Conservation (phyloP, 1,140 invertebrate genomes). For the Caerostris darwini region DNA sequence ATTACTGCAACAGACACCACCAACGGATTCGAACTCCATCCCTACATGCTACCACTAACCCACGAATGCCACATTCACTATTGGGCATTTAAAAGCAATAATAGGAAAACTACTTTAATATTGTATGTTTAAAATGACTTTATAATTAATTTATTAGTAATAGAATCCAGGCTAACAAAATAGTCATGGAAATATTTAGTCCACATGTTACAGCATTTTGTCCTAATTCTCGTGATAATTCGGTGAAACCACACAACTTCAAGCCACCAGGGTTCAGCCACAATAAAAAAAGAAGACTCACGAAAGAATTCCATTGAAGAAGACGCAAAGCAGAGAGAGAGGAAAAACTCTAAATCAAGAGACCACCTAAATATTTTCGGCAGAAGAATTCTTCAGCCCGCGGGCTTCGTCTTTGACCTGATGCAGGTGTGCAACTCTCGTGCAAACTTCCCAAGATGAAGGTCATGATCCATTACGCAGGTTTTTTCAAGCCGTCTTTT, state of each 20-base stretch:
- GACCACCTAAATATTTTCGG: slow-evolving; percentile 23
- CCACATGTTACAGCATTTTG: not conserved
- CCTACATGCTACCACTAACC: too few relatives aligned
- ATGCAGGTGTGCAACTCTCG: slow-evolving; percentile 33
- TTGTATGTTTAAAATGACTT: too few relatives aligned
- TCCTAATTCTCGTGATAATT: not conserved
- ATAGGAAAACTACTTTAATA: too few relatives aligned
- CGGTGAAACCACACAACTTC: not conserved
- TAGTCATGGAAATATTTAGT: not conserved
- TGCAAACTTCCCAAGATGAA: not conserved
- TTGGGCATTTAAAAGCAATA: too few relatives aligned
- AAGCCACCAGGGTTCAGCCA: not conserved
- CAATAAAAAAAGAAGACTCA: not conserved
- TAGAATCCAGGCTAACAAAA: not conserved
- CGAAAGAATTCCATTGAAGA: not conserved
- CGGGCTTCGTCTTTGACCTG: slow-evolving; percentile 4
- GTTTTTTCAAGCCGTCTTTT: not conserved
- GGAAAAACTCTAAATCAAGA: slow-evolving; percentile 13
- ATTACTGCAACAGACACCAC: too few relatives aligned
- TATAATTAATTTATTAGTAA: not conserved
- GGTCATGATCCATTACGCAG: slow-evolving; percentile 27
- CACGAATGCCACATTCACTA: too few relatives aligned
- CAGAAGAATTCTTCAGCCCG: not conserved
- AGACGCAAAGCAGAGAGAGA: not conserved
- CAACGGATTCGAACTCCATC: too few relatives aligned